Base-by-base conservation (phyloP, 1,140 invertebrate genomes). In the Dysdera silvatica region DNA sequence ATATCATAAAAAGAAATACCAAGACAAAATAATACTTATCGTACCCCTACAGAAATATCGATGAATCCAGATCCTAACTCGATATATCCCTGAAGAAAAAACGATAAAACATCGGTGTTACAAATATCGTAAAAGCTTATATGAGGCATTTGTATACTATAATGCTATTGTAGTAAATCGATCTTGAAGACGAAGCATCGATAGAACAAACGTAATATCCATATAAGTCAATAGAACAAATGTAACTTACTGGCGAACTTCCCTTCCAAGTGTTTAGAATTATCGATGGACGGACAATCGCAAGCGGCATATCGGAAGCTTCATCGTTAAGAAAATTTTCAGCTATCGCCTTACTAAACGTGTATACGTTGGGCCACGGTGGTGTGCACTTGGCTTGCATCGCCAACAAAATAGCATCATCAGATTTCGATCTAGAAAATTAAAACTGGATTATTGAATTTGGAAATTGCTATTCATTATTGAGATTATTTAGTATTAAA, bases 271-370 rank as follows among this genome's bases (percentile, higher is more conserved):
- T 73, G 7, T 79, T 79, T 10, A 80, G 76, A 24, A 82, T 79
- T 60, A 96, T 95, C 0, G 92, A 95, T 0, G 94, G 93, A 70
- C 94, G 80, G 40, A 91, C 83, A 62, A 97, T 88, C 2, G 87
- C 82, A 4, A 85, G 75, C 0, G 93, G 91, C 16, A 68, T 45
- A 29, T 73, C 69, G 14, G 64, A 59, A 1, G 78, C 80, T 65
- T 87, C 82, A 67, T 88, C 85, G 20, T 80, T 79, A 0, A 88
- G 76, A 12, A 90, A 81, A 67, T 86, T 80, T 71, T 94, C 90
- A 0, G 87, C 86, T 62, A 93, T 71, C 37, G 84, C 83, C 75
- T 93, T 93, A 0, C 87, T 86, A 69, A 89, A 91, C 0, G 86
- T 89, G 59, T 94, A 93, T 0, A 88, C 89, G 69, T 94, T 94